Conservation (phyloP, 1,140 invertebrate species). For the Sesamia nonagrioides region DNA sequence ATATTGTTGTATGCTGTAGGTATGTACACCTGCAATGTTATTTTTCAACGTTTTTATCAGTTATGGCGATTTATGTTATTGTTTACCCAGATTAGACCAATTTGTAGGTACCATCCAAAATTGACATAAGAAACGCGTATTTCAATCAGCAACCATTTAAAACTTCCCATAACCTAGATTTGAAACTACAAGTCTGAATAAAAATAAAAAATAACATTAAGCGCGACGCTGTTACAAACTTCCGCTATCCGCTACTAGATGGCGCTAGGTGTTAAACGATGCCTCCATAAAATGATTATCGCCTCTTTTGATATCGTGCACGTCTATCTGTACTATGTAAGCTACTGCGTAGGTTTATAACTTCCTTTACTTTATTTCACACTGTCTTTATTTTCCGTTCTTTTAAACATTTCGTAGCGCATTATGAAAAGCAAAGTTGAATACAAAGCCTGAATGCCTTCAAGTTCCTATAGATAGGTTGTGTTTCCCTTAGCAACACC, state of each 20-base stretch:
- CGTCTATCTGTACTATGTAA: too few species aligned
- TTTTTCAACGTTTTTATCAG: too few species aligned
- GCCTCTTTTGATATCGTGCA: neutral
- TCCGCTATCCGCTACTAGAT: constrained; percentile 24
- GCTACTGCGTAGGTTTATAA: neutral
- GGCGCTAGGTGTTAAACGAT: constrained; percentile 31
- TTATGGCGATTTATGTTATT: neutral
- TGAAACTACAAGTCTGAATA: neutral
- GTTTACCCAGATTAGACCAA: neutral
- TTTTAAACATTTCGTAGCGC: neutral
- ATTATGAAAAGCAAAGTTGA: neutral
- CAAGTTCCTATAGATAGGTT: neutral
- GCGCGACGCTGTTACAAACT: neutral
- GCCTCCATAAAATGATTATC: neutral
- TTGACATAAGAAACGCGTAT: neutral
- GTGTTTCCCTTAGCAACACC: neutral
- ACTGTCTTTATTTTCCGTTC: neutral
- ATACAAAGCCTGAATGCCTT: neutral
- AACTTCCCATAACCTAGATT: neutral
- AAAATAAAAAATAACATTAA: neutral
- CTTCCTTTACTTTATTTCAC: too few species aligned
- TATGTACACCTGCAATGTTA: too few species aligned
- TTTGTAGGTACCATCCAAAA: too few species aligned
- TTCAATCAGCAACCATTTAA: neutral
- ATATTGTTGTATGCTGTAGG: too few species aligned